Base-by-base conservation (phyloP, 23 tunicate genomes). In the Botrylloides violaceus region DNA sequence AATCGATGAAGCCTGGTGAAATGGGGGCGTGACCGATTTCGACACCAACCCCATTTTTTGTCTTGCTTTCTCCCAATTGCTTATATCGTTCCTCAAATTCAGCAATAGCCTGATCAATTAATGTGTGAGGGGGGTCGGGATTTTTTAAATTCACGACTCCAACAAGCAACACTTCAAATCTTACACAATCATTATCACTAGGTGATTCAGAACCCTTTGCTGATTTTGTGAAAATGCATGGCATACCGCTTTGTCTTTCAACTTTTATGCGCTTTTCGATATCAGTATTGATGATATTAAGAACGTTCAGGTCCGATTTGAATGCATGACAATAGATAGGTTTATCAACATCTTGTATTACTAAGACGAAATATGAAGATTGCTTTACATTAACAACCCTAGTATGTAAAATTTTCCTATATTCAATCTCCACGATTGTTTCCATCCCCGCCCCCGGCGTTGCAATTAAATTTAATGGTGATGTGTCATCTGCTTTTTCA, bases 121-220 rank as follows among this genome's bases (percentile, higher is more conserved):
- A 76, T 27, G 56, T 60, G 25, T 75, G 75, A 3, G 86, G 56
- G 0, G 86, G 82, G 21, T 74, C 55, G 29, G 84, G 87, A 23
- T 76, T 68, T 4, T 80, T 87, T 3, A 79, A 47, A 56, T 87
- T 84, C 27, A 87, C 74, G 28, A 81, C 76, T 15, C 95, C 95
- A 34, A 87, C 59, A 36, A 87, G 27, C 95, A 87, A 70, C 20
- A 87, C 95, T 38, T 87, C 95, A 80, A 87, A 87, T 35, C 95
- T 87, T 1, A 68, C 74, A 37, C 74, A 37, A 37, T 68, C 74
- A 24, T 39, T 68, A 26, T 68, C 74, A 2, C 37, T 43, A 68
- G 4, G 25, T 63, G 25, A 23, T 24, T 63, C 3, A 7, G 7
- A 23, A 33, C 9, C 33, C 19, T 28, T 4, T 19, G 18, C n/a